Conservation (phyloP, 1,140 invertebrate genomes). For the Microplitis mediator region DNA sequence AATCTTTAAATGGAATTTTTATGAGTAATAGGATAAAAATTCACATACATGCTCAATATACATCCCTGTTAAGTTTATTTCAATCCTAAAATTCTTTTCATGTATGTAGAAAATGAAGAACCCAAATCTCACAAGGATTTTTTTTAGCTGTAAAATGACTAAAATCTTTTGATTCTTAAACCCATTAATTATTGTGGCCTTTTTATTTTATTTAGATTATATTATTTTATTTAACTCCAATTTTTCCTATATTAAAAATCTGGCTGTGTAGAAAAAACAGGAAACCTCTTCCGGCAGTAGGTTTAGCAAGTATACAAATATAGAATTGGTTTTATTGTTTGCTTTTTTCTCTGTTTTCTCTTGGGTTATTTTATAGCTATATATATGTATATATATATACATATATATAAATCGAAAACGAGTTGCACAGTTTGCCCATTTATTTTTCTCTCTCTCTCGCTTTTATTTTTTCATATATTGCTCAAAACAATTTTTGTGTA, state of each 20-base stretch:
- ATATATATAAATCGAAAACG: conserved; percentile 1
- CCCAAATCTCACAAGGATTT: too few species aligned
- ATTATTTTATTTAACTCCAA: background rate
- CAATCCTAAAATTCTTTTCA: too few species aligned
- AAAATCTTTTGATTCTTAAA: too few species aligned
- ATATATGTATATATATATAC: background rate
- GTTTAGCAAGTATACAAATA: background rate
- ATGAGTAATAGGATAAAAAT: too few species aligned
- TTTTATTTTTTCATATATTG: background rate
- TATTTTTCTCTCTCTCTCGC: conserved; percentile 25
- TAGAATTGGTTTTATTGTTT: conserved; percentile 19
- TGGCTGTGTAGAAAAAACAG: background rate
- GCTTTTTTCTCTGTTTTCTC: conserved; percentile 11
- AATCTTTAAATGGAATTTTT: too few species aligned
- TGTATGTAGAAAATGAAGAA: too few species aligned
- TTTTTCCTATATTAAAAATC: background rate
- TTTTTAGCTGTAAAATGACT: too few species aligned
- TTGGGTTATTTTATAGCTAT: background rate
- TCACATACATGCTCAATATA: too few species aligned
- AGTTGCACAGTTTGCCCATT: conserved; percentile 24
- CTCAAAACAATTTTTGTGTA: conserved; percentile 32
- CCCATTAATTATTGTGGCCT: too few species aligned
- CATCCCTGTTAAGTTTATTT: too few species aligned
- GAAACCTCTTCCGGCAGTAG: conserved; percentile 4
- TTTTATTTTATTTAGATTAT: too few species aligned